These are phyloP conservation scores for Sebastes matsubarae DNA, from an alignment of 2,797 vertebrate species.

Conservation along the genomic window DNA sequence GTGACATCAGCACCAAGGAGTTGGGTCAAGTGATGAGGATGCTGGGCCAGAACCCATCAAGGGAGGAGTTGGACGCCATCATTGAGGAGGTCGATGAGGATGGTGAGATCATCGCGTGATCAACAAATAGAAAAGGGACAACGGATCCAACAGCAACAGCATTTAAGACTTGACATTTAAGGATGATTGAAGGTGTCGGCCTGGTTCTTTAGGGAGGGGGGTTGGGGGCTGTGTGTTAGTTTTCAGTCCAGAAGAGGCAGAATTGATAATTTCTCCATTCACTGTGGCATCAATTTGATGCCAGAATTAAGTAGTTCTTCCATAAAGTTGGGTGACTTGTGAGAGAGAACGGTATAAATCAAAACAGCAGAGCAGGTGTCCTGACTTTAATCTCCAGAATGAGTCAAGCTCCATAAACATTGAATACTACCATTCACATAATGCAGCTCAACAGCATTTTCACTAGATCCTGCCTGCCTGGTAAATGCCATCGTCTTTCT, in stretches of 20 bases:
- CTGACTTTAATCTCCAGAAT: not conserved
- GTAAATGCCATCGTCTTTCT: not conserved
- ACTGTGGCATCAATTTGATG: not conserved
- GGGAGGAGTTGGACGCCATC: slow-evolving; percentile 98
- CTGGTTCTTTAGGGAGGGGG: not conserved
- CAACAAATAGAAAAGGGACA: not conserved
- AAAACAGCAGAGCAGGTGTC: not conserved
- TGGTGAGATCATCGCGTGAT: slow-evolving; percentile 79
- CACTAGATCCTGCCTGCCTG: not conserved
- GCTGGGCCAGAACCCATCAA: slow-evolving; percentile 96
- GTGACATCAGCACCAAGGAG: slow-evolving; percentile 99
- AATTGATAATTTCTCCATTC: not conserved
- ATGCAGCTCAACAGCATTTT: not conserved
- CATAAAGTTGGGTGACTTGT: not conserved
- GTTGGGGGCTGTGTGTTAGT: not conserved
- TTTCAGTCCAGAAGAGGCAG: not conserved
- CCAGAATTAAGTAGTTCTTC: not conserved
- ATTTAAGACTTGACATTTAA: not conserved
- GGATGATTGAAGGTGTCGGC: not conserved
- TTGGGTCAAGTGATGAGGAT: slow-evolving; percentile 97
- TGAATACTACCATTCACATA: not conserved
- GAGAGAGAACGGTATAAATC: not conserved
- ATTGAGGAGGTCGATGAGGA: slow-evolving; percentile 99
- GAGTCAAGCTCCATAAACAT: not conserved
- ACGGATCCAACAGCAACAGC: not conserved